Conservation (phyloP, 2,113 vertebrate genomes). For the Tautogolabrus adspersus region DNA sequence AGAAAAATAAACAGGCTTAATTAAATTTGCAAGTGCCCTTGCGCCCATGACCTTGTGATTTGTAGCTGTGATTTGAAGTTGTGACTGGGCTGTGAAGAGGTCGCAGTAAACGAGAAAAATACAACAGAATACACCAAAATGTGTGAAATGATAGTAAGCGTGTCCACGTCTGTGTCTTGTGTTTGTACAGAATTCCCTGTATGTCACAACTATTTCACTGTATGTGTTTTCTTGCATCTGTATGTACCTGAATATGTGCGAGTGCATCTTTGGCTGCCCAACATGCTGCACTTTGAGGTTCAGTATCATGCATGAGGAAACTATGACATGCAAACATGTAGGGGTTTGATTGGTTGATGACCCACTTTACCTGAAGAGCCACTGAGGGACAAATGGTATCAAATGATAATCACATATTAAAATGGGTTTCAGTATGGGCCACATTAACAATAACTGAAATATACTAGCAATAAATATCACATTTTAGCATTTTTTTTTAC, state of each 20-base stretch:
- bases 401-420: not conserved
- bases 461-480: not conserved
- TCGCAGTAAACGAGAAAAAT: not conserved
- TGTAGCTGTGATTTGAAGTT: no score
- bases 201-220: not conserved
- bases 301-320: not conserved
- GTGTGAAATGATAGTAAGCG: not conserved
- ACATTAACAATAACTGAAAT: not conserved
- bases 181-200: not conserved
- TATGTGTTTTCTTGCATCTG: not conserved
- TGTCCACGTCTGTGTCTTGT: no score
- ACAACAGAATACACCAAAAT: conserved; percentile 1
- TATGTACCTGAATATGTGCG: not conserved
- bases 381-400: not conserved
- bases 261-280: not conserved
- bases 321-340: no score
- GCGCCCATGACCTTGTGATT: no score
- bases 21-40: no score
- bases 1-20: not conserved
- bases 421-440: not conserved
- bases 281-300: not conserved
- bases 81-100: no score
- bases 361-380: not conserved
- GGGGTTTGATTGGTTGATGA: not conserved
- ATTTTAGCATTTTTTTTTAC: no score